A percentile compares a stretch with the other conserved stretches of the same genome.
These are phyloP conservation scores for Petrolisthes cinctipes DNA, from an alignment of 2,888 invertebrate genomes.

Conservation along the genomic window DNA sequence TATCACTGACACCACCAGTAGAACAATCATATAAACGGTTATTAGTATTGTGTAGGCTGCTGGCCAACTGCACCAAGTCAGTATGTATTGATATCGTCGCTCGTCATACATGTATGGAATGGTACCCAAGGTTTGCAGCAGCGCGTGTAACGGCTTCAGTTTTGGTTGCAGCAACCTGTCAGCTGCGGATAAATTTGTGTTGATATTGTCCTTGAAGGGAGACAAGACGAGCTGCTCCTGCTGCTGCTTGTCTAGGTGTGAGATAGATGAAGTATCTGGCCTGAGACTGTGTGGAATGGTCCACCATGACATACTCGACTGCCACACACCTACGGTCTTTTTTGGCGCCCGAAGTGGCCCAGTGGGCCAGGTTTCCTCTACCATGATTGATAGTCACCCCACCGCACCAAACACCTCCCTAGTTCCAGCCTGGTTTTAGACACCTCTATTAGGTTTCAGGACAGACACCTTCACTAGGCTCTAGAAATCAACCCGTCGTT, in stretches of 20 bases:
- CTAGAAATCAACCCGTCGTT: too few relatives aligned
- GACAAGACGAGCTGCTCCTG: not conserved
- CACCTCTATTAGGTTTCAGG: too few relatives aligned
- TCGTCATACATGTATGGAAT: conserved; percentile 29
- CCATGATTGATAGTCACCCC: too few relatives aligned
- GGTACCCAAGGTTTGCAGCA: not conserved
- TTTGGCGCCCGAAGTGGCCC: too few relatives aligned
- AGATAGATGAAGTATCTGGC: too few relatives aligned
- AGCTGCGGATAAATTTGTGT: not conserved
- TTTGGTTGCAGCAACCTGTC: not conserved
- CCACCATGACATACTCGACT: too few relatives aligned
- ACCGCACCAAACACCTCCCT: too few relatives aligned
- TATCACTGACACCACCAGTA: not conserved
- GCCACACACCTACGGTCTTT: too few relatives aligned
- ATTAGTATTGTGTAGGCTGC: conserved; percentile 12
- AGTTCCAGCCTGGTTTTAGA: too few relatives aligned
- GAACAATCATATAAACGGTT: conserved; percentile 19
- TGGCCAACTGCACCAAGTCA: conserved; percentile 16
- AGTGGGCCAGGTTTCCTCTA: too few relatives aligned
- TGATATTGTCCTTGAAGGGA: not conserved
- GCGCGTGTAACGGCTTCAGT: conserved; percentile 5
- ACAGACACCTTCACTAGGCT: too few relatives aligned
- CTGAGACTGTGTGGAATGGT: too few relatives aligned
- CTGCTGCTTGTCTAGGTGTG: not conserved
- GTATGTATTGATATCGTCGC: not conserved